Base-by-base conservation (phyloP, 2,113 vertebrate genomes). In the Limnothrissa miodon region DNA sequence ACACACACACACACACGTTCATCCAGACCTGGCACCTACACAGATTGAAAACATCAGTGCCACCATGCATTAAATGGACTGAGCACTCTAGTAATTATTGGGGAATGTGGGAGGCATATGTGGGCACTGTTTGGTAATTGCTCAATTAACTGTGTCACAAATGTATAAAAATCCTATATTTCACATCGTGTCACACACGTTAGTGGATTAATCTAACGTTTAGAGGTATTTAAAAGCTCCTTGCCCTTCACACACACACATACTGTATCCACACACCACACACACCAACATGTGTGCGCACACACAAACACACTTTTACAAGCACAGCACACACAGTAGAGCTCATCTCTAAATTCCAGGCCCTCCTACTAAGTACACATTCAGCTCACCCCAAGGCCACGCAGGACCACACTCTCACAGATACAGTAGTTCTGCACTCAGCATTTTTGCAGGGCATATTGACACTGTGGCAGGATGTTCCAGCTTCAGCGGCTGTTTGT, bases 381-480 rank as follows among this genome's bases (percentile, higher is more conserved):
- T 74, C 25, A 13, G 66, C 66, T 74, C 66, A 33, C 66, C 51
- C 66, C 53, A 59, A 42, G 44, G 44, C n/a, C 48, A 23, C 7
- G 23, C 81, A 46, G 39, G 78, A 53, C 23, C 29, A 79, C 33
- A 84, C 80, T 70, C 39, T 82, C 45, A 62, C 78, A 53, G 1
- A 83, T 42, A 82, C 70, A 81, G 84, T 79, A 89, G 91, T 88
- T 90, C 88, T 90, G 90, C 90, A 92, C 90, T 74, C 66, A 74
- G 66, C 66, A 92, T 93, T 92, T 87, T 86, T 91, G 78, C 0
- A 25, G 88, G 89, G 86, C 91, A 89, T 91, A 89, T 90, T 92
- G 90, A 93, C 91, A 91, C 89, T 88, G 82, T 89, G 90, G 86
- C 87, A 90, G 90, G 87, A 90, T 91, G 87, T 87, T 92, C 89